Conservation (phyloP, 2,113 vertebrate genomes). For the Halcyon malimbica region DNA sequence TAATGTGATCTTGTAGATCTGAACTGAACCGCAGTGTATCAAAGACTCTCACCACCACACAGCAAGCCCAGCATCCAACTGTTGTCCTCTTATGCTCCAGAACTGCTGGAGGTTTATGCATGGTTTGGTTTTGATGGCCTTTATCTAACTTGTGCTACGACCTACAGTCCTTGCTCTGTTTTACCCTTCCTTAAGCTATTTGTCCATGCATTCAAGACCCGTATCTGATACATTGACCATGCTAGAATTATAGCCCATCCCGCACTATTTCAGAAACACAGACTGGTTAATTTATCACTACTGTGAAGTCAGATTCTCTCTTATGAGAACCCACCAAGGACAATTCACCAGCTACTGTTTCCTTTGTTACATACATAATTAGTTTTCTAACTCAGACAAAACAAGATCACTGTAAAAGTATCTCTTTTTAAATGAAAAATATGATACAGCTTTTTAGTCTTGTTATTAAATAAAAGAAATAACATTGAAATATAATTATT, state of each 20-base stretch:
- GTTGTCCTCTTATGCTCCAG: background rate
- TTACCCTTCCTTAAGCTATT: conserved; percentile 3
- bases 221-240: background rate
- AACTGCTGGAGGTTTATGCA: conserved; percentile 4
- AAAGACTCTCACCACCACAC: background rate
- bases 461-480: background rate
- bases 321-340: background rate
- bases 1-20: conserved; percentile 37
- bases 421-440: background rate
- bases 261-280: background rate
- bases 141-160: background rate
- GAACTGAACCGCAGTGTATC: background rate
- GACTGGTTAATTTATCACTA: background rate
- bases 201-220: background rate
- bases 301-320: background rate
- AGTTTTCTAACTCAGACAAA: background rate
- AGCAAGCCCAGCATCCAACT: background rate
- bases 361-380: background rate
- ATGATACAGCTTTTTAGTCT: background rate
- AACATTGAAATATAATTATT: background rate
- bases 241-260: background rate
- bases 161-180: conserved; percentile 18
- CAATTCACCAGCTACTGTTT: background rate
- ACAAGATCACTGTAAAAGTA: background rate
- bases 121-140: conserved; percentile 39